phyloP scores from a whole-genome alignment of 1,140 invertebrate genomes.

The Aphis gossypii region DNA sequence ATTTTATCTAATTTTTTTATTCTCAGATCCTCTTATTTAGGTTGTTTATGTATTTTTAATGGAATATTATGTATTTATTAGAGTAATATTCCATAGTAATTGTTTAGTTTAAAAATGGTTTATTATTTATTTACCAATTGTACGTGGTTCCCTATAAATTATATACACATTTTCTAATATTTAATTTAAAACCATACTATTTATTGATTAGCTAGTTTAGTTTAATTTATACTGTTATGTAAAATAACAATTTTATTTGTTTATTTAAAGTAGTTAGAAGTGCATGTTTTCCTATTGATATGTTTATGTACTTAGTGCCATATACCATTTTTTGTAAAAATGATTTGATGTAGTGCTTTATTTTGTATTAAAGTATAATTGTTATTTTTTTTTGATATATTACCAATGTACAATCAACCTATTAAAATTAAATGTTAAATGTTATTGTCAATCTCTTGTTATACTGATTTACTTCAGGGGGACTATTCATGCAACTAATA shows the following conservation, averaged over 20 bases:
- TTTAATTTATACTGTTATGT: conserved; percentile 25
- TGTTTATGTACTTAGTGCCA: conserved; percentile 50
- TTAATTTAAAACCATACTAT: conserved; percentile 7
- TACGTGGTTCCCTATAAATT: not conserved
- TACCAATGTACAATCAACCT: conserved; percentile 41
- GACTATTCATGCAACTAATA: conserved; percentile 19
- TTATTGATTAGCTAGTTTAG: conserved; percentile 3
- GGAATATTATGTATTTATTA: not conserved
- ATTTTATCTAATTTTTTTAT: not conserved
- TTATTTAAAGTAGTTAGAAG: not conserved
- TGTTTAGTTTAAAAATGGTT: not conserved
- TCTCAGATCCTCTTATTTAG: conserved; percentile 23
- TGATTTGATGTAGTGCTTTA: not conserved
- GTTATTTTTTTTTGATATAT: conserved; percentile 15
- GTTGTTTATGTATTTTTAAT: not conserved
- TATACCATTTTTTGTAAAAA: conserved; percentile 44
- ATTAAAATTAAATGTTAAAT: conserved; percentile 41
- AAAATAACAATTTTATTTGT: not conserved
- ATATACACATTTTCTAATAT: not conserved
- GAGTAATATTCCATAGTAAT: not conserved
- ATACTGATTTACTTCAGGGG: not conserved
- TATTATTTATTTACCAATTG: conserved; percentile 37
- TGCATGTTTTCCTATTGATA: conserved; percentile 45
- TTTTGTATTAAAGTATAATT: not conserved
- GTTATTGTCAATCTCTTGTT: not conserved